Conservation (phyloP, 2,113 vertebrate species). For the Pachycephala philippinensis region DNA sequence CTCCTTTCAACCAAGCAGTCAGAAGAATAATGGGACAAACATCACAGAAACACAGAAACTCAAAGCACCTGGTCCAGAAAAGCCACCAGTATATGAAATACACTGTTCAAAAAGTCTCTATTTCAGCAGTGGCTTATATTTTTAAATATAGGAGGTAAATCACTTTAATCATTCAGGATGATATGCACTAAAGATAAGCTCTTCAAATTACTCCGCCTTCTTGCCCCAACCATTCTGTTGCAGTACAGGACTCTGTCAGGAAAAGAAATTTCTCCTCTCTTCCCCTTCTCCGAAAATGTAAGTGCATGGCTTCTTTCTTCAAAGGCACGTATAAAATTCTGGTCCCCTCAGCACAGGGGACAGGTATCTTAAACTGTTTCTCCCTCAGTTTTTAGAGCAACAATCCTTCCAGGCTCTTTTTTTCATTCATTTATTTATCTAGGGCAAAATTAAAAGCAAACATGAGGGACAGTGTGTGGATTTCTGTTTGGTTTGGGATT, state of each 20-base stretch:
- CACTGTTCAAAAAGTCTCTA: neutral
- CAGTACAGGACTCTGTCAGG: neutral
- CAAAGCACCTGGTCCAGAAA: neutral
- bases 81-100: neutral
- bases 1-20: neutral
- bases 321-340: neutral
- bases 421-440: neutral
- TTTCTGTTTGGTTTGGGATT: neutral
- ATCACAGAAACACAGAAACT: neutral
- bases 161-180: neutral
- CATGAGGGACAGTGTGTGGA: neutral
- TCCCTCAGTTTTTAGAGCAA: neutral
- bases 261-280: neutral
- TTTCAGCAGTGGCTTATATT: neutral
- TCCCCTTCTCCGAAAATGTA: neutral
- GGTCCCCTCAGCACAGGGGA: neutral
- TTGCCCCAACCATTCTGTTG: neutral
- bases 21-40: neutral
- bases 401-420: neutral
- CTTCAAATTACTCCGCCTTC: neutral
- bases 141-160: neutral
- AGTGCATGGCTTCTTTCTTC: neutral
- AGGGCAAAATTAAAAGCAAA: neutral
- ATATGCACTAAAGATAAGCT: neutral
- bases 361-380: neutral